Evolutionary conservation across 2,113 vertebrate genomes (phyloP).

Genomic region (Beaufortia kweichowensis): DNA sequence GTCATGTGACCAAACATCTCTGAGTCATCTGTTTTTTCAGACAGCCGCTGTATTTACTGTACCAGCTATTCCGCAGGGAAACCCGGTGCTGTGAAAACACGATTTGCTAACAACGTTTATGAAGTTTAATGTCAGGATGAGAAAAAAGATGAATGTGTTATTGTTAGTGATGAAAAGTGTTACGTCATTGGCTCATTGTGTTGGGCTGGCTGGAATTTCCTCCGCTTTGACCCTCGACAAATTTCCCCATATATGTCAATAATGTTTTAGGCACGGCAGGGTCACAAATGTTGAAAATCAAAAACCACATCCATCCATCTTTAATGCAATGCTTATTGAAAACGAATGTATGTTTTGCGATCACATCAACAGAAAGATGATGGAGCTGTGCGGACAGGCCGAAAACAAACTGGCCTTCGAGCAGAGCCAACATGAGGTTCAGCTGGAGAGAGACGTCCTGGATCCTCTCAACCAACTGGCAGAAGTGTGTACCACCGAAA

Average conservation of each 20-base stretch:
- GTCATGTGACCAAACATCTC: conserved; percentile 4
- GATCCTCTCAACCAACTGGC: conserved; percentile 87
- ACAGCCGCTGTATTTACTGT: background rate
- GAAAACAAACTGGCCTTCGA: conserved; percentile 86
- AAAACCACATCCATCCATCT: too few species aligned
- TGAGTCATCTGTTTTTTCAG: conserved; percentile 11
- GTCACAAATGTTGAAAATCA: too few species aligned
- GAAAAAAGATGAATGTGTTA: background rate
- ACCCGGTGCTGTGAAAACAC: background rate
- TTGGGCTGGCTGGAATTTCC: background rate
- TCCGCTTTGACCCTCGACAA: too few species aligned
- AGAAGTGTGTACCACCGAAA: conserved; percentile 75
- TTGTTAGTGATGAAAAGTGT: background rate
- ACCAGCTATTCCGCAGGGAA: background rate
- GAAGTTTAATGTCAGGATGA: background rate
- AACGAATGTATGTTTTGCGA: too few species aligned
- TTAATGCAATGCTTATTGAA: too few species aligned
- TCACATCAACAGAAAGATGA: conserved; percentile 82
- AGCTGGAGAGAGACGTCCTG: conserved; percentile 86
- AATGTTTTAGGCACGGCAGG: too few species aligned
- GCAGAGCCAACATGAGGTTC: conserved; percentile 86
- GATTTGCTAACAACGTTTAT: background rate
- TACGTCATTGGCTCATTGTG: background rate
- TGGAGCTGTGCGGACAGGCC: conserved; percentile 89
- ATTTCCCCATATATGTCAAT: too few species aligned